These are phyloP conservation scores for Sinelater perroti DNA, from an alignment of 2,888 invertebrate species.

Conservation along the genomic window DNA sequence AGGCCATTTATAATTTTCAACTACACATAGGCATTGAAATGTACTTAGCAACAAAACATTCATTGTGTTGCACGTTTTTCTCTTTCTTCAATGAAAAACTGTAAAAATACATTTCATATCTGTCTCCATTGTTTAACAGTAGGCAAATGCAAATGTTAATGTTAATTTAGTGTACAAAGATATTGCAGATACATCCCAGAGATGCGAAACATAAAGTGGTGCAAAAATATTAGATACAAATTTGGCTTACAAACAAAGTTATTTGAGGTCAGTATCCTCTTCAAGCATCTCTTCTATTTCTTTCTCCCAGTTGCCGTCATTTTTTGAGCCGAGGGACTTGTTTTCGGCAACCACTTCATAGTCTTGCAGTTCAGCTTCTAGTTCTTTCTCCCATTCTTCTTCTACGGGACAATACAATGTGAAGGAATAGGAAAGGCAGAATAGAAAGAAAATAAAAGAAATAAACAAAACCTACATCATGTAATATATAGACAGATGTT, in stretches of 20 bases:
- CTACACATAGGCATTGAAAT: too few relatives aligned
- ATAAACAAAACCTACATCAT: conserved; percentile 30
- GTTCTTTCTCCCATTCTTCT: conserved; percentile 96
- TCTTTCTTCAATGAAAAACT: too few relatives aligned
- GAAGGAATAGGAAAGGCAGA: conserved; percentile 51
- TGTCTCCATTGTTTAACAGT: too few relatives aligned
- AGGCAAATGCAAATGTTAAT: too few relatives aligned
- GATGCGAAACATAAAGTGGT: conserved; percentile 1
- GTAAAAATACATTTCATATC: too few relatives aligned
- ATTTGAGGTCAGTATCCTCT: conserved; percentile 58
- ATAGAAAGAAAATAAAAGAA: too few relatives aligned
- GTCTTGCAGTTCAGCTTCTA: conserved; percentile 94
- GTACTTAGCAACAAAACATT: too few relatives aligned
- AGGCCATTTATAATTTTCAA: too few relatives aligned
- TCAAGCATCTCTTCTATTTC: conserved; percentile 59
- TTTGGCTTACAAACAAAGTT: conserved; percentile 35
- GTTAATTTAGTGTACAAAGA: conserved; percentile 1
- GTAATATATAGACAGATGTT: conserved; percentile 19
- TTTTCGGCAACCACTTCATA: conserved; percentile 85
- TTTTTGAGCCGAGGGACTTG: conserved; percentile 60
- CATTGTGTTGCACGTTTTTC: too few relatives aligned
- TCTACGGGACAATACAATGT: conserved; percentile 53
- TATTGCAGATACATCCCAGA: background rate
- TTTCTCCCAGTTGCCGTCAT: conserved; percentile 57
- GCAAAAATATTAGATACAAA: conserved; percentile 4